Base-by-base conservation (phyloP, 2,888 invertebrate species). In the Tolmerus cingulatus region DNA sequence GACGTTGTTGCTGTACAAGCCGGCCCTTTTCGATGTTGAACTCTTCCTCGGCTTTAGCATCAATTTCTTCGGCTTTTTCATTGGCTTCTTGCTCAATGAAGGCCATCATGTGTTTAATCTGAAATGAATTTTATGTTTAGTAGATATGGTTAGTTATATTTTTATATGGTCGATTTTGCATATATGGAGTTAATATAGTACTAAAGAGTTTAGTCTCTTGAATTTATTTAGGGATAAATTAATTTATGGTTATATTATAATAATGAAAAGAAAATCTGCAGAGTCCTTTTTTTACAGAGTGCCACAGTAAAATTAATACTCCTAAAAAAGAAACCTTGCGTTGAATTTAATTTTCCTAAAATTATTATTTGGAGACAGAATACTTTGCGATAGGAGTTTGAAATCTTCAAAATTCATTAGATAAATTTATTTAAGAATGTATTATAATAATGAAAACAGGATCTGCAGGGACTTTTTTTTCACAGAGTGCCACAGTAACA, bases 91-190 rank as follows among this genome's bases (percentile, higher is more conserved):
- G 99, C 94, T 99, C 99, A 94, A 99, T 99, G 95, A 99, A 99
- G 94, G 99, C 99, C 98, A 99, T 99, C 99, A 99, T 99, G 93
- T 99, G 99, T 94, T 99, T 98, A 93, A 99, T 99, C 98, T 99
- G 81, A 8, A 88, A 88, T 86, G 34, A 16, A 79, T 19, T 27
- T 14, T 9, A 79, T 8, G 9, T n/a, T 23, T 57, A 40, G 8
- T 9, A 23, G 23, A 5, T n/a, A 9, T 19, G 23, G 0, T 7
- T 19, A 23, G 16, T 51, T n/a, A n/a, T 51, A 51, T 12, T 51
- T 51, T 51, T n/a, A 51, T 19, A 51, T 51, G 0, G 1, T 1
- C 51, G n/a, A 2, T 51, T 51, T 51, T n/a, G 16, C n/a, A n/a
- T n/a, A 51, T 1, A 46, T 46, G 51, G 51, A 51, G 14, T 14